Conservation (phyloP, 2,797 vertebrate genomes). For the Adelosebastes latens region DNA sequence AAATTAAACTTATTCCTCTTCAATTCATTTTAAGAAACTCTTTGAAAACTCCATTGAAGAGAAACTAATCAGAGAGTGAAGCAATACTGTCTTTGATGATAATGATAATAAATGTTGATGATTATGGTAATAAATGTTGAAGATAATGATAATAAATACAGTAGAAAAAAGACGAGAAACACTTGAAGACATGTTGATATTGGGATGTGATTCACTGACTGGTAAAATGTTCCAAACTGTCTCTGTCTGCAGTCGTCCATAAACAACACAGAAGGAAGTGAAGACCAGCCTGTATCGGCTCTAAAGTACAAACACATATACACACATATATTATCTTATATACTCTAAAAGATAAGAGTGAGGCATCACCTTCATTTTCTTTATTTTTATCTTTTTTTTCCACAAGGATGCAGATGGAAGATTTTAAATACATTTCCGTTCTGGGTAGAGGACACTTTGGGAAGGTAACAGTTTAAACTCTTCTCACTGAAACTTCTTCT, state of each 20-base stretch:
- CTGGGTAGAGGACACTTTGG: constrained; percentile 94
- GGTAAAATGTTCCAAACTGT: background rate
- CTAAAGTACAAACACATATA: constrained; percentile 54
- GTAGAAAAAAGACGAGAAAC: background rate
- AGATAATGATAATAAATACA: too few species aligned
- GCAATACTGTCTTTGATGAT: background rate
- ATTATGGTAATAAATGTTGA: background rate
- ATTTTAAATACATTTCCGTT: constrained; percentile 88
- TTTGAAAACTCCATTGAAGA: background rate
- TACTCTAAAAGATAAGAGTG: background rate
- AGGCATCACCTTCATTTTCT: background rate
- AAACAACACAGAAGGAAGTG: constrained; percentile 45
- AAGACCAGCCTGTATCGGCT: constrained; percentile 53
- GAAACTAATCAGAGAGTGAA: background rate
- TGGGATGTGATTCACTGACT: background rate
- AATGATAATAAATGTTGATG: background rate
- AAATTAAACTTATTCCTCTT: too few species aligned
- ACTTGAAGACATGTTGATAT: background rate
- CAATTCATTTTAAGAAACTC: background rate
- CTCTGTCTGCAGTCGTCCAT: constrained; percentile 58
- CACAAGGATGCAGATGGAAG: constrained; percentile 81
- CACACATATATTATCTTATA: background rate
- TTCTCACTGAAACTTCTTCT: background rate
- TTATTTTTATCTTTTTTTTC: background rate
- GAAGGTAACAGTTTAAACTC: constrained; percentile 61